Conservation (phyloP, 2,797 vertebrate genomes). For the Fistularia commersonii region DNA sequence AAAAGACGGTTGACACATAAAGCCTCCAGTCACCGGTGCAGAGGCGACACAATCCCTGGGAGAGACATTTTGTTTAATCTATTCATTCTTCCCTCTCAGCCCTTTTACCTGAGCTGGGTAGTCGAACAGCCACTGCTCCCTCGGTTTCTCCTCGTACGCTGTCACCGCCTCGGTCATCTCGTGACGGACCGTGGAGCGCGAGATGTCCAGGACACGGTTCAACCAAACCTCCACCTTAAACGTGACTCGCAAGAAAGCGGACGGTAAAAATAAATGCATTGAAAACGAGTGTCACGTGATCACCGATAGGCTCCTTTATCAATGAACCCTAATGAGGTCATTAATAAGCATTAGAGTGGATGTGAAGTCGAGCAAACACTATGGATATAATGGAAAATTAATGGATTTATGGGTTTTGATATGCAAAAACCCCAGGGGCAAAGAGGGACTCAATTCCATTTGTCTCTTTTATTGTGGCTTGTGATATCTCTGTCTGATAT, state of each 20-base stretch:
- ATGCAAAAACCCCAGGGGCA: slow-evolving; percentile 42
- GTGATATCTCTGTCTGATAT: slow-evolving; percentile 35
- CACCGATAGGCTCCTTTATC: slow-evolving; percentile 39
- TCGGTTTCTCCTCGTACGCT: slow-evolving; percentile 87
- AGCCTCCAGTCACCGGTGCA: too few relatives aligned
- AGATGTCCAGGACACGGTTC: slow-evolving; percentile 80
- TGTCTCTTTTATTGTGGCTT: slow-evolving; percentile 15
- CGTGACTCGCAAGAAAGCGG: slow-evolving; percentile 3
- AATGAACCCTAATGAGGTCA: slow-evolving; percentile 54
- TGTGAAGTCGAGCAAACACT: slow-evolving; percentile 49
- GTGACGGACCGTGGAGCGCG: slow-evolving; percentile 85
- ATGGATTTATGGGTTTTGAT: slow-evolving; percentile 57
- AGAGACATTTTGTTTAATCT: too few relatives aligned
- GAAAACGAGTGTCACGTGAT: slow-evolving; percentile 23
- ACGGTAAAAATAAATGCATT: slow-evolving; percentile 8
- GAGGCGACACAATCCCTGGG: too few relatives aligned
- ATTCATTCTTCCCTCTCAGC: neutral
- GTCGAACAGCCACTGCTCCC: slow-evolving; percentile 96
- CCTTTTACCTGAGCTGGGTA: slow-evolving; percentile 91
- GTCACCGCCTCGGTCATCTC: slow-evolving; percentile 82
- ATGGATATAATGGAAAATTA: slow-evolving; percentile 56
- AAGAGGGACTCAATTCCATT: slow-evolving; percentile 25
- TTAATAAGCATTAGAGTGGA: slow-evolving; percentile 61
- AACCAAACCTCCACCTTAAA: slow-evolving; percentile 90
- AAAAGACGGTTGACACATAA: too few relatives aligned